A percentile compares a stretch with the other conserved stretches of the same genome.
Conservation (phyloP, 2,113 vertebrate species). For the Numenius arquata region DNA sequence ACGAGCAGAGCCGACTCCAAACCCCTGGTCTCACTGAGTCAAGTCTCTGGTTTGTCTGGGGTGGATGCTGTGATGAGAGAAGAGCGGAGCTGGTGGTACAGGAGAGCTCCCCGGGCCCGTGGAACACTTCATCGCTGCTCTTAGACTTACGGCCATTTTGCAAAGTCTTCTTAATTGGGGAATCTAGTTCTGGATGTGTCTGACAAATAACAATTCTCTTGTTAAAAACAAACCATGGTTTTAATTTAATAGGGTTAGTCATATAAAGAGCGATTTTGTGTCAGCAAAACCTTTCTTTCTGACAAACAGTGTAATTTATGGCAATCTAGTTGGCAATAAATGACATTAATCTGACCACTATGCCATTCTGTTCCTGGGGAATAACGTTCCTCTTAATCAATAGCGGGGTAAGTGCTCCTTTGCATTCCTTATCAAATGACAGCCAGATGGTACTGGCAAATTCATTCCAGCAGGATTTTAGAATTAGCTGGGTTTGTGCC, state of each 20-base stretch:
- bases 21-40: neutral
- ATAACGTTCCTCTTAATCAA: conserved; percentile 51
- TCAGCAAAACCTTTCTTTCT: conserved; percentile 31
- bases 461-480: conserved; percentile 57
- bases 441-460: conserved; percentile 78
- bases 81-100: neutral
- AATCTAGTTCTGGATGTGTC: neutral
- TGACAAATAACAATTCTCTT: conserved; percentile 3
- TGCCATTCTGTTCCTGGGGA: conserved; percentile 6
- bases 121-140: neutral
- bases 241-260: conserved; percentile 52
- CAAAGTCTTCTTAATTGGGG: neutral
- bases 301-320: conserved; percentile 16
- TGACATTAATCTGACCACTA: neutral
- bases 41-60: neutral
- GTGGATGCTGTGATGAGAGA: neutral
- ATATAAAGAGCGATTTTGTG: conserved; percentile 8
- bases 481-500: conserved; percentile 62
- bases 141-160: neutral
- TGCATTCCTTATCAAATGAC: conserved; percentile 67
- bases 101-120: neutral
- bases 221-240: conserved; percentile 38
- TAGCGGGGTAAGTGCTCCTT: conserved; percentile 25
- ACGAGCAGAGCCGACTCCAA: neutral
- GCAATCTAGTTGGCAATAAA: conserved; percentile 16